phyloP scores from a whole-genome alignment of 2,888 invertebrate species.

The Leptinotarsa rubiginosa region DNA sequence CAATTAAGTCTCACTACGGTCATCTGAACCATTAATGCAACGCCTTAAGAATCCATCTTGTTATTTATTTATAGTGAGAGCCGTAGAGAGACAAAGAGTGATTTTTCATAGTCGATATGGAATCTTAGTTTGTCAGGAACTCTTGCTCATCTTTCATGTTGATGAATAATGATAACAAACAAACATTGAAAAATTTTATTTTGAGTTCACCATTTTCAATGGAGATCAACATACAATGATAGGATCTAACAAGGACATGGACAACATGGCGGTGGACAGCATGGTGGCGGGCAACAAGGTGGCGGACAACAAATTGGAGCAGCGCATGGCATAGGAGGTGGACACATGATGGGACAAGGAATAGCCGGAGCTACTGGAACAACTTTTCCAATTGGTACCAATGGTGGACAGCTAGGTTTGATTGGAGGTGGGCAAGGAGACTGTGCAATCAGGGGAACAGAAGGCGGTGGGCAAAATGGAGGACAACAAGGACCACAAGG shows the following conservation, averaged over 20 bases:
- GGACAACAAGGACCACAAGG: slow-evolving; percentile 58
- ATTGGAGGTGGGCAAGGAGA: slow-evolving; percentile 58
- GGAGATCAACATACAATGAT: slow-evolving; percentile 10
- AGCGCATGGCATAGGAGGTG: slow-evolving; percentile 51
- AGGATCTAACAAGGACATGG: slow-evolving; percentile 48
- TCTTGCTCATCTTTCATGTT: no score
- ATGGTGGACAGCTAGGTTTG: slow-evolving; percentile 55
- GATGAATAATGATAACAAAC: background rate
- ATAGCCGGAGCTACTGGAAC: slow-evolving; percentile 53
- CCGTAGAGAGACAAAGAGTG: no score
- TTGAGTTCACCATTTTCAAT: slow-evolving; percentile 22
- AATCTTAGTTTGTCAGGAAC: no score
- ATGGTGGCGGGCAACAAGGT: slow-evolving; percentile 32
- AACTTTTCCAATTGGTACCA: slow-evolving; percentile 56
- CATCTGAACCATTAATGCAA: no score
- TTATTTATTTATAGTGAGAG: no score
- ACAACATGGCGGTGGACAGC: slow-evolving; percentile 46
- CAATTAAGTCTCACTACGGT: no score
- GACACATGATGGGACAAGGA: slow-evolving; percentile 54
- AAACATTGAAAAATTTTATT: no score
- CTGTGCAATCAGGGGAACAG: slow-evolving; percentile 57
- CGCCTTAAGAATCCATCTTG: no score
- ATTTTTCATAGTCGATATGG: no score
- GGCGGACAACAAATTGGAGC: slow-evolving; percentile 46
- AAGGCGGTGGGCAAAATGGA: slow-evolving; percentile 53